Evolutionary conservation across 2,888 invertebrate genomes (phyloP).

Genomic region (Ametastegia equiseti): DNA sequence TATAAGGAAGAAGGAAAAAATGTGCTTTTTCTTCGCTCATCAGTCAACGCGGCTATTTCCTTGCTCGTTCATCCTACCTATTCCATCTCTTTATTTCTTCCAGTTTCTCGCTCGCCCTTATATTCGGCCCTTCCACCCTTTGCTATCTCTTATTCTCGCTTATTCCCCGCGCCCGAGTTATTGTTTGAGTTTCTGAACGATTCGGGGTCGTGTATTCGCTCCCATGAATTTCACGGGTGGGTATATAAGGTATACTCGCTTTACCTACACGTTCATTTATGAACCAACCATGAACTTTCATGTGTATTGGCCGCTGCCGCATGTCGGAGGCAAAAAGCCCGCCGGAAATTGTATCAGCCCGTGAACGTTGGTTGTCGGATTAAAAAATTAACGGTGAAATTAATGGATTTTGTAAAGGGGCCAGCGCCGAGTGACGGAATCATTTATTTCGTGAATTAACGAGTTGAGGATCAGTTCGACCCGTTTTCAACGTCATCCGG

Average conservation of each 20-base stretch:
- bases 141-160: constrained; percentile 34
- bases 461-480: not conserved
- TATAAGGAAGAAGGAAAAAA: constrained; percentile 39
- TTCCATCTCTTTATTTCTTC: constrained; percentile 28
- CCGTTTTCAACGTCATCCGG: not conserved
- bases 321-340: not conserved
- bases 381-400: constrained; percentile 22
- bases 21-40: constrained; percentile 32
- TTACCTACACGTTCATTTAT: not conserved
- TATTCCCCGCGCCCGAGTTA: not conserved
- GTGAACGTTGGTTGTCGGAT: not conserved
- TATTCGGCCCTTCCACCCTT: not conserved
- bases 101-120: constrained; percentile 13
- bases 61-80: constrained; percentile 20
- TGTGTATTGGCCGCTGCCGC: too few species aligned
- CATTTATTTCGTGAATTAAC: not conserved
- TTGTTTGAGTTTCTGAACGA: constrained; percentile 34
- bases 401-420: not conserved
- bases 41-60: constrained; percentile 41
- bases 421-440: not conserved
- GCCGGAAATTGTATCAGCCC: constrained; percentile 10
- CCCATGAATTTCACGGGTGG: constrained; percentile 34
- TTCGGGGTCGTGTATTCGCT: constrained; percentile 23
- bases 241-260: too few species aligned
- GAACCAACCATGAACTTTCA: too few species aligned